Base-by-base conservation (phyloP, 2,888 invertebrate genomes). In the Synanthedon formicaeformis region DNA sequence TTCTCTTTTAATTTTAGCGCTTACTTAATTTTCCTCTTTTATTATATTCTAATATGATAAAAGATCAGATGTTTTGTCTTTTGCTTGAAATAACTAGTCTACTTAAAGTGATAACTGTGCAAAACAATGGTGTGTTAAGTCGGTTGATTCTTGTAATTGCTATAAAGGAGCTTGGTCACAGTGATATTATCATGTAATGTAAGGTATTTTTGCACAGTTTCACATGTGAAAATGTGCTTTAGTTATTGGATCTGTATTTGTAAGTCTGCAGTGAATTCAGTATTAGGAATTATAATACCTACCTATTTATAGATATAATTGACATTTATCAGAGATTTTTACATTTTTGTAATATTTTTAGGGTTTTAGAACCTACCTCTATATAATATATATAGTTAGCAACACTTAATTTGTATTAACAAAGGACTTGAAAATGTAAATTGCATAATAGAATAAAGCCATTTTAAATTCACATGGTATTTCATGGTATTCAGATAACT, bases 291-390 rank as follows among this genome's bases (percentile, higher is more conserved):
- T 81, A 71, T 74, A 75, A 67, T 81, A 34, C 34, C 10, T 34
- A 34, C 34, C 10, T 34, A 34, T 34, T 34, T 34, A 34, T 80
- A 83, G 77, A 66, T 78, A 71, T 78, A 73, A 75, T 78, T 67
- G 62, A 72, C 71, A 73, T 71, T 73, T 76, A 70, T 65, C 71
- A 73, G n/a, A 69, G 69, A 81, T 80, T 81, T 77, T 78, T 74
- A 82, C 78, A 73, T 76, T 78, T 83, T 82, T 82, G 74, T 81
- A 81, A 78, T 78, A 78, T 72, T 76, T 23, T 78, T 60, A 59
- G 58, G 57, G 57, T 56, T 58, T 57, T 78, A 81, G 76, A 65
- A 50, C n/a, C 13, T 50, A 49, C 45, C 45, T 45, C 34, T 34
- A 34, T 34, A 34, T 34, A 34, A 45, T 14, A 13, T 45, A 53